A percentile compares a stretch with the other conserved stretches of the same genome.
Evolutionary conservation across 2,888 invertebrate species (phyloP).

Genomic region (Boloria selene): DNA sequence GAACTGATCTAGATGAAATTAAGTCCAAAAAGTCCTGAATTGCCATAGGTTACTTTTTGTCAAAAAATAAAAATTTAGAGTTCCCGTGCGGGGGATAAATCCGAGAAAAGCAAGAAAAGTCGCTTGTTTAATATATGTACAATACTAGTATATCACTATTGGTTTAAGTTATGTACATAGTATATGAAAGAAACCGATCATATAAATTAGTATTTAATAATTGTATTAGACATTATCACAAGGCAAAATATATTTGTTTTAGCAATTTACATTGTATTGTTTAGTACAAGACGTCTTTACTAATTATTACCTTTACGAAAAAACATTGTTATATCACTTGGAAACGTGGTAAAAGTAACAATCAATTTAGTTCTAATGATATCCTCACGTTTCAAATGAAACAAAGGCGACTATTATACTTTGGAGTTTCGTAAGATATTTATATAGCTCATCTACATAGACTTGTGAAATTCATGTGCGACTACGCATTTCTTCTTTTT

Average conservation of each 20-base stretch:
- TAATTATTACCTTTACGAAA: not conserved
- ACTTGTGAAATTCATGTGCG: slow-evolving; percentile 9
- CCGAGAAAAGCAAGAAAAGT: too few relatives aligned
- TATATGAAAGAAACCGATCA: too few relatives aligned
- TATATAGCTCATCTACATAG: slow-evolving; percentile 17
- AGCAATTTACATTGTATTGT: not conserved
- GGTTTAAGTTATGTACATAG: too few relatives aligned
- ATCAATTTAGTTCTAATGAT: slow-evolving; percentile 22
- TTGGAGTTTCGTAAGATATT: slow-evolving; percentile 19
- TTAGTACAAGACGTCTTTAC: not conserved
- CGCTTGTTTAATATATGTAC: too few relatives aligned
- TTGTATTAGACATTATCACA: too few relatives aligned
- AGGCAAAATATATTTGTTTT: not conserved
- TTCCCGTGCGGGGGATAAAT: too few relatives aligned
- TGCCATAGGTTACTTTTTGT: too few relatives aligned
- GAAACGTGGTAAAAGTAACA: slow-evolving; percentile 15
- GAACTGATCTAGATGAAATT: too few relatives aligned
- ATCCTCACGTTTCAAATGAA: slow-evolving; percentile 29
- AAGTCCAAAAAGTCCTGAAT: too few relatives aligned
- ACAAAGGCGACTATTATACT: slow-evolving; percentile 25
- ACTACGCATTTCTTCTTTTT: not conserved
- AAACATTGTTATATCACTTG: not conserved
- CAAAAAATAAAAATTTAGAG: too few relatives aligned
- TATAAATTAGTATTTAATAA: too few relatives aligned
- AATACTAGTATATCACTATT: too few relatives aligned